These are phyloP conservation scores for Hecatera dysodea DNA, from an alignment of 2,888 invertebrate genomes.

Conservation along the genomic window DNA sequence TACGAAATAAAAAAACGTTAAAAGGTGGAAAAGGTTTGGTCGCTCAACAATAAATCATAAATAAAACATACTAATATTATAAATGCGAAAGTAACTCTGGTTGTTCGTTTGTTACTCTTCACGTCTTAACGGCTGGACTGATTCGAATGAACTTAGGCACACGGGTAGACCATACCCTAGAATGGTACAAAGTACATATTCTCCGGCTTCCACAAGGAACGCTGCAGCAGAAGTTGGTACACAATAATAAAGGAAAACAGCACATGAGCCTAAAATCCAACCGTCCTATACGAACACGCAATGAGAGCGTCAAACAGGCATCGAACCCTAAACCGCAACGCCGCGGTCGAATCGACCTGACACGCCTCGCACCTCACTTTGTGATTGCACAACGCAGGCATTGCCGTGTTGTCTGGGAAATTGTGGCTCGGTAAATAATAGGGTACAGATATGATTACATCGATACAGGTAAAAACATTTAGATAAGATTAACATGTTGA, in stretches of 20 bases:
- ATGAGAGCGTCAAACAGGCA: constrained; percentile 44
- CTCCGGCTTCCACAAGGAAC: neutral
- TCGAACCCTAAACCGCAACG: constrained; percentile 64
- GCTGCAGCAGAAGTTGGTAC: neutral
- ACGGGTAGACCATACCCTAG: no score
- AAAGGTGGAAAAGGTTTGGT: no score
- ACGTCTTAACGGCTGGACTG: no score
- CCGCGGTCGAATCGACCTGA: constrained; percentile 64
- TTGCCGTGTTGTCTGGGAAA: constrained; percentile 14
- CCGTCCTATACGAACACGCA: constrained; percentile 27
- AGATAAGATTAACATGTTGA: neutral
- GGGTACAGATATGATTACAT: neutral
- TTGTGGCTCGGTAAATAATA: neutral
- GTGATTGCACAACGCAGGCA: constrained; percentile 25
- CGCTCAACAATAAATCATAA: no score
- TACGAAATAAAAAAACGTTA: no score
- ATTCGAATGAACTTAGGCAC: no score
- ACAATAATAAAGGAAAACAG: constrained; percentile 21
- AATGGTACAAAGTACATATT: no score
- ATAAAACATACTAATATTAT: no score
- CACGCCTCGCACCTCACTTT: constrained; percentile 12
- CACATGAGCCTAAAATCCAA: constrained; percentile 16
- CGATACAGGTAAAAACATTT: neutral
- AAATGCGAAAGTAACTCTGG: no score
- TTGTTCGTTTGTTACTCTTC: no score